Percentiles rank a stretch among this genome's conserved stretches.
Evolutionary conservation across 2,888 invertebrate genomes (phyloP).

Genomic region (Ligdia adustata): DNA sequence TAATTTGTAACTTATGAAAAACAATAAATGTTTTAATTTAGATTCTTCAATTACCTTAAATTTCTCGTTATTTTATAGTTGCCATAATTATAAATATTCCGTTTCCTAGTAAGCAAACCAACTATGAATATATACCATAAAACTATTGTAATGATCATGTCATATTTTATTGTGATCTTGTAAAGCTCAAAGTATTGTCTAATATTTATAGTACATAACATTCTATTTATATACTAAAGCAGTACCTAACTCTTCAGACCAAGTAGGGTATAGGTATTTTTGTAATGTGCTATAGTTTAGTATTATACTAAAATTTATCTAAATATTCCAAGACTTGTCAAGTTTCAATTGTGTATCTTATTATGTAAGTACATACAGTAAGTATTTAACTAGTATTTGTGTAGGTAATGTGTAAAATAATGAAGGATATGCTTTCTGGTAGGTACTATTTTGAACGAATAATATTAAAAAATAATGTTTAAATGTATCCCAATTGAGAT

Average conservation of each 20-base stretch:
- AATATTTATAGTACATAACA: slow-evolving; percentile 18
- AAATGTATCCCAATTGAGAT: too few species aligned
- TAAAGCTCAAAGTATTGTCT: slow-evolving; percentile 31
- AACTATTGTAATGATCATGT: too few species aligned
- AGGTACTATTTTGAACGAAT: too few species aligned
- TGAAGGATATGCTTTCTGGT: too few species aligned
- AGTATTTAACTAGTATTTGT: not conserved
- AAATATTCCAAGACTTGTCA: slow-evolving; percentile 8
- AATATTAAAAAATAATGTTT: too few species aligned
- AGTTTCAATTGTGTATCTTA: slow-evolving; percentile 8
- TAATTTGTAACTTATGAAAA: too few species aligned
- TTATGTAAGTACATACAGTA: too few species aligned
- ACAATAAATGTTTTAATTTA: too few species aligned
- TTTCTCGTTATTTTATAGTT: too few species aligned
- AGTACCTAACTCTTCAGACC: slow-evolving; percentile 21
- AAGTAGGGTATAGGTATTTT: slow-evolving; percentile 19
- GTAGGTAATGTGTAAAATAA: too few species aligned
- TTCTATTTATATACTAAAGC: slow-evolving; percentile 4
- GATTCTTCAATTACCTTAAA: too few species aligned
- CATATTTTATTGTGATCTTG: slow-evolving; percentile 38
- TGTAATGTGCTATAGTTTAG: slow-evolving; percentile 18
- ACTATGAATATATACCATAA: not conserved
- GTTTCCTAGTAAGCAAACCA: not conserved
- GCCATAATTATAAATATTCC: not conserved
- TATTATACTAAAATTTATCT: slow-evolving; percentile 1